phyloP scores from a whole-genome alignment of 2,888 invertebrate genomes.

The Allophyes oxyacanthae region DNA sequence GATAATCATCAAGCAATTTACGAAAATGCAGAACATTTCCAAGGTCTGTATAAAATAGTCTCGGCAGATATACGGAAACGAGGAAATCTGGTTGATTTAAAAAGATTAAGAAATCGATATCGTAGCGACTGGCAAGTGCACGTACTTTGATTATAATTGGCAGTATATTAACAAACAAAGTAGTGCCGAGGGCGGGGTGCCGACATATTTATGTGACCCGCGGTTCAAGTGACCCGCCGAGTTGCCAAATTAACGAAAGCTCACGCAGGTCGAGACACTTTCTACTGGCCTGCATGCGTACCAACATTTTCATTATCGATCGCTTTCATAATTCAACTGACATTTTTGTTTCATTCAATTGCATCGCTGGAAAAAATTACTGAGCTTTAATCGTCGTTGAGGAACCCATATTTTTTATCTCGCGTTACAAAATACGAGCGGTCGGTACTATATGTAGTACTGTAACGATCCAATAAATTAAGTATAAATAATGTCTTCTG shows the following conservation, averaged over 20 bases:
- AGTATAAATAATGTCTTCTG: constrained; percentile 34
- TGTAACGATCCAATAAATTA: constrained; percentile 34
- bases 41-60: constrained; percentile 54
- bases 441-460: constrained; percentile 5
- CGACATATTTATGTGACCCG: constrained; percentile 86
- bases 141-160: constrained; percentile 83
- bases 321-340: constrained; percentile 87
- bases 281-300: constrained; percentile 81
- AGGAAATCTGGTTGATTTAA: constrained; percentile 71
- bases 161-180: constrained; percentile 86
- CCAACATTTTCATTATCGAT: constrained; percentile 87
- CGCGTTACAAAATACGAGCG: constrained; percentile 55
- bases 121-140: constrained; percentile 70
- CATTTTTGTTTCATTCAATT: constrained; percentile 85
- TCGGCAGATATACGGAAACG: constrained; percentile 65
- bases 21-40: constrained; percentile 52
- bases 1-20: constrained; percentile 38
- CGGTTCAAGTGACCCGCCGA: constrained; percentile 78
- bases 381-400: constrained; percentile 64
- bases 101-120: constrained; percentile 83
- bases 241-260: constrained; percentile 86
- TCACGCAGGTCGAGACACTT: constrained; percentile 85
- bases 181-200: constrained; percentile 81
- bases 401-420: constrained; percentile 58
- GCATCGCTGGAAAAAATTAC: constrained; percentile 67